A percentile compares a stretch with the other conserved stretches of the same genome.
Evolutionary conservation across 2,113 vertebrate genomes (phyloP).

Genomic region (Seriola dumerili): DNA sequence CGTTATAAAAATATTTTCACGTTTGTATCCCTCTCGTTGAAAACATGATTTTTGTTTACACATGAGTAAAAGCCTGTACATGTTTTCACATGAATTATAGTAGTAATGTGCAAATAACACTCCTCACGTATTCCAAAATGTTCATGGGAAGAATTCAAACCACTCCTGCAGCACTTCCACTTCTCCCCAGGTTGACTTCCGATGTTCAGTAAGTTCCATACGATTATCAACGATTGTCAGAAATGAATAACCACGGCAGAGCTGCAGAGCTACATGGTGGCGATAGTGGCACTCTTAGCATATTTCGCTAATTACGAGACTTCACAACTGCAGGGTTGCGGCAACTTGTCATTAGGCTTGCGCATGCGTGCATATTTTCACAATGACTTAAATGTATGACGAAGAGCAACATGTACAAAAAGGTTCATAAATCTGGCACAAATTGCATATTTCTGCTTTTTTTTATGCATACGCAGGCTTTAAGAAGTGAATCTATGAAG

Average conservation of each 20-base stretch:
- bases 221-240: not conserved
- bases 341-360: not conserved
- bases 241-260: not conserved
- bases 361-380: not conserved
- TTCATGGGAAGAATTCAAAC: not conserved
- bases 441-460: slow-evolving; percentile 21
- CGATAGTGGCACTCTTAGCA: not conserved
- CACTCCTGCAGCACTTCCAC: not conserved
- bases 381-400: slow-evolving; percentile 24
- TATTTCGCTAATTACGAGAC: not conserved
- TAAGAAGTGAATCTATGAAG: slow-evolving; percentile 27
- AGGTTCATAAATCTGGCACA: slow-evolving; percentile 27
- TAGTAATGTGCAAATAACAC: not conserved
- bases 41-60: not conserved
- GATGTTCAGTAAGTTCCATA: not conserved
- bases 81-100: not conserved
- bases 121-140: not conserved
- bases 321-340: not conserved
- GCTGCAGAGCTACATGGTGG: not conserved
- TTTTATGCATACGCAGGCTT: slow-evolving; percentile 18
- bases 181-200: not conserved
- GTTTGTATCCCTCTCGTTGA: not conserved
- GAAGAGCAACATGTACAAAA: not conserved
- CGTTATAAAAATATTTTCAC: not conserved
- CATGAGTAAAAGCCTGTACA: not conserved